Conservation (phyloP, 2,797 vertebrate genomes). For the Myioborus melanocephalus region DNA sequence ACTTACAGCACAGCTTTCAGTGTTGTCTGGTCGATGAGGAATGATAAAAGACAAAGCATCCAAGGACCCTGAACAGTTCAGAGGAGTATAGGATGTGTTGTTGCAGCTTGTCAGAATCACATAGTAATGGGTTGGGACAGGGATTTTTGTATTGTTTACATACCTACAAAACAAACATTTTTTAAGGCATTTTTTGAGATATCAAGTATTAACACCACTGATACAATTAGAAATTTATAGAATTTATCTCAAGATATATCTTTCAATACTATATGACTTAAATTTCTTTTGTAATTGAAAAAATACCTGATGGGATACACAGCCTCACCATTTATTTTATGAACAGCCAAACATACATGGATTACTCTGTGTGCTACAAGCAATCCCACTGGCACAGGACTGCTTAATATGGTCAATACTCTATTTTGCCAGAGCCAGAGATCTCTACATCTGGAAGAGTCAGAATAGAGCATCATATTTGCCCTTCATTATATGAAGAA, state of each 20-base stretch:
- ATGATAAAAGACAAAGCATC: conserved; percentile 83
- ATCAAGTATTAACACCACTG: background rate
- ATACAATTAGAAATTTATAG: background rate
- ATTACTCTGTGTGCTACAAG: background rate
- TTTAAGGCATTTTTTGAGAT: background rate
- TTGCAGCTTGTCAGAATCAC: conserved; percentile 89
- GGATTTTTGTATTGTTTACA: conserved; percentile 64
- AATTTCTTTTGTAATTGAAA: background rate
- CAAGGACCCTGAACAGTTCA: conserved; percentile 76
- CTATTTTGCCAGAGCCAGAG: background rate
- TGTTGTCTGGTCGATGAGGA: conserved; percentile 86
- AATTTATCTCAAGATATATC: background rate
- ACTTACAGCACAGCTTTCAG: conserved; percentile 91
- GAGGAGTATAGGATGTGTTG: conserved; percentile 65
- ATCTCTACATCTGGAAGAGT: background rate
- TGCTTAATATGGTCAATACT: background rate
- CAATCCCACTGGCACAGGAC: background rate
- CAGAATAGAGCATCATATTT: background rate
- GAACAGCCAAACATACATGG: background rate
- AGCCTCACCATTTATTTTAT: background rate
- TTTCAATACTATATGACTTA: background rate
- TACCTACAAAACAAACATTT: conserved; percentile 50
- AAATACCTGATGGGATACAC: background rate
- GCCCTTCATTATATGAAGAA: background rate
- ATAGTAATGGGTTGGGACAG: conserved; percentile 91